A percentile compares a stretch with the other conserved stretches of the same genome.
Conservation (phyloP, 30 jellyfish, hydroid and myxozoan species). For the Aurelia coerulea region DNA sequence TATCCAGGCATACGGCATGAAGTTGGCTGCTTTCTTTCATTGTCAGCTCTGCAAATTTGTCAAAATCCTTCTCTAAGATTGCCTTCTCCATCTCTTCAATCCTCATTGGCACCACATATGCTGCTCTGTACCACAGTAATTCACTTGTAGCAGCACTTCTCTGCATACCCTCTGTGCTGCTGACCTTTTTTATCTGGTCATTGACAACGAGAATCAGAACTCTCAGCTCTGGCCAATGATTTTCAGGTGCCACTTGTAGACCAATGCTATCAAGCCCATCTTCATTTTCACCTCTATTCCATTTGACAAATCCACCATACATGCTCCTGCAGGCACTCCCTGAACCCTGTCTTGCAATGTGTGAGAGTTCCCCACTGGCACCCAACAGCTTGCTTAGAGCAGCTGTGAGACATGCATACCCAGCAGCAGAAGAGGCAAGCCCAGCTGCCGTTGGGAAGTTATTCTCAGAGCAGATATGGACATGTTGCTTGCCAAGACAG, state of each 20-base stretch:
- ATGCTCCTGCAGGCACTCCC: conserved; percentile 99
- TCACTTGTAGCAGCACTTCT: conserved; percentile 88
- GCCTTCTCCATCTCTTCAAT: conserved; percentile 87
- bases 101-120: conserved; percentile 70
- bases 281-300: conserved; percentile 85
- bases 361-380: conserved; percentile 45
- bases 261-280: conserved; percentile 95
- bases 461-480: conserved; percentile 81
- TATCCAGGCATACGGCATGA: conserved; percentile 96
- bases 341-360: conserved; percentile 95
- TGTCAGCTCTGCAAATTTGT: conserved; percentile 84
- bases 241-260: conserved; percentile 81
- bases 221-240: conserved; percentile 85
- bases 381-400: conserved; percentile 66
- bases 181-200: conserved; percentile 60
- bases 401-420: conserved; percentile 85
- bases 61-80: conserved; percentile 64
- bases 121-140: conserved; percentile 76
- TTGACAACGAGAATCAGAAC: conserved; percentile 79
- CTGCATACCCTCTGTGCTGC: conserved; percentile 93
- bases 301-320: conserved; percentile 97
- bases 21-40: conserved; percentile 97
- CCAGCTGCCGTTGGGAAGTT: conserved; percentile 99
- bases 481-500: conserved; percentile 29
- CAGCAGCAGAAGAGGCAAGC: conserved; percentile 98